Base-by-base conservation (phyloP, 2,888 invertebrate species). In the Amorpha juglandis region DNA sequence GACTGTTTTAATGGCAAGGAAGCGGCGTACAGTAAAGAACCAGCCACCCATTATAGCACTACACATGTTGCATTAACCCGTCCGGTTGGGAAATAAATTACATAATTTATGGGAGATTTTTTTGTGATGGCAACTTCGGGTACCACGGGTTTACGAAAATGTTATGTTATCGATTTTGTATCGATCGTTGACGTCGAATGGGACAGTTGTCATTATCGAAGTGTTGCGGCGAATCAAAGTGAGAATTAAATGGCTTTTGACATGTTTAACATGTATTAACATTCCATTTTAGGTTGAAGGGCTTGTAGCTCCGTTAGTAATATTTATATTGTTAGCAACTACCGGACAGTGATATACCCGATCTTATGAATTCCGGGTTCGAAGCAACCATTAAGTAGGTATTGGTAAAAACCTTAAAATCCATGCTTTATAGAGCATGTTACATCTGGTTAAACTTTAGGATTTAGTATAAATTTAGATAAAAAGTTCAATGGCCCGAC, bases 1-100 rank as follows among this genome's bases (percentile, higher is more conserved):
- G 90, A 85, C 88, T 83, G 77, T 79, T 87, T 86, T 89, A 86
- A 90, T 86, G 71, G 85, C 80, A 86, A 90, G 88, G 88, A 90
- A 89, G 91, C 91, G 91, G 91, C 85, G 73, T 72, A 70, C 71
- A 77, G 80, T 79, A 88, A 90, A 89, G 87, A 78, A 73, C 77
- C 77, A 67, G 73, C 69, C 75, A 68, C 69, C 75, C 75, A 81
- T 82, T 82, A 83, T 81, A 78, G 74, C 79, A 83, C 79, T 81
- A 81, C 83, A 77, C 77, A 78, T 79, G 80, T 74, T 79, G 80
- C 83, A 81, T 84, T 86, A 84, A 82, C 79, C 86, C 80, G 89
- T 86, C 86, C 77, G 73, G 74, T 74, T 69, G 70, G 78, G 78
- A 73, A 77, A 91, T 91, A 91, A 91, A 91, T 88, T 91, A 84